phyloP scores from a whole-genome alignment of 2,888 invertebrate genomes.

The Hecatera dysodea region DNA sequence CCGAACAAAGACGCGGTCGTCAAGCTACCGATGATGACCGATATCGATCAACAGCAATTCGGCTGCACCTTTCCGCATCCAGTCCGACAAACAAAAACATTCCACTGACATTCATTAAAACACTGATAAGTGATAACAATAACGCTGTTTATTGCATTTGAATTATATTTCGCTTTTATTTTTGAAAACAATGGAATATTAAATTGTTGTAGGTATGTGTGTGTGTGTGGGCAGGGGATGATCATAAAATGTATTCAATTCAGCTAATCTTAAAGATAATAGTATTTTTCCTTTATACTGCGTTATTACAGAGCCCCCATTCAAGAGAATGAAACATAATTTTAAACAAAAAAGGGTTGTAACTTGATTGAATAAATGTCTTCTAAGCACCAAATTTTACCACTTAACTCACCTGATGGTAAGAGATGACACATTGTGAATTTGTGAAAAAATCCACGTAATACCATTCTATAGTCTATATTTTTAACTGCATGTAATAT shows the following conservation, averaged over 20 bases:
- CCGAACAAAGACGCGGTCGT: no score
- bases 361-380: neutral
- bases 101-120: slow-evolving; percentile 23
- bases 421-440: neutral
- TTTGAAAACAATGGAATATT: slow-evolving; percentile 32
- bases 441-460: no score
- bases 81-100: neutral
- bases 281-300: neutral
- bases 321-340: neutral
- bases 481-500: no score
- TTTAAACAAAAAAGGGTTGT: neutral
- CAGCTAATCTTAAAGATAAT: neutral
- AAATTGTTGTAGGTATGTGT: neutral
- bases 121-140: slow-evolving; percentile 31
- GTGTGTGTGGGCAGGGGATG: neutral
- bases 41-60: slow-evolving; percentile 2
- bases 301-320: neutral
- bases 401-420: neutral
- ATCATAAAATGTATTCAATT: neutral
- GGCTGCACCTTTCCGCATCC: neutral
- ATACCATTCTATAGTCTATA: no score
- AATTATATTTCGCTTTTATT: slow-evolving; percentile 16
- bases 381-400: neutral
- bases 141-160: neutral
- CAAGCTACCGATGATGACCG: neutral